Base-by-base conservation (phyloP, 2,797 vertebrate genomes). In the Pseudomugil gertrudae region DNA sequence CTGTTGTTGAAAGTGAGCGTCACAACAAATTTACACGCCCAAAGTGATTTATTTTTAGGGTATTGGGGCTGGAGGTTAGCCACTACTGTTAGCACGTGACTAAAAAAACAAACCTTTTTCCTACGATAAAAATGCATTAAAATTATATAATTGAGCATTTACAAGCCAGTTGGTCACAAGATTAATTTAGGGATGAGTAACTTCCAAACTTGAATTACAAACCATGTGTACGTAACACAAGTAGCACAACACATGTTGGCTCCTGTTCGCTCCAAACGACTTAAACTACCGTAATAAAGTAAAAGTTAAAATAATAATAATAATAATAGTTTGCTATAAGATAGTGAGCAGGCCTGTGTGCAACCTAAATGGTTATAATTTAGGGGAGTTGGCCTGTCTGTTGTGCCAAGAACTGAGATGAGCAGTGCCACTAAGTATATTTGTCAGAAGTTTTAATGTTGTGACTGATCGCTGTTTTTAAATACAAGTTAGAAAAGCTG, bases 61-160 rank as follows among this genome's bases (percentile, higher is more conserved):
- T 29, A 21, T 11, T 5, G 33, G 3, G 50, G 57, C 21, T 57
- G 35, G 8, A 35, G 5, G 27, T 58, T 63, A 76, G 72, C 45
- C 2, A 13, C 19, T 62, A 60, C 45, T 48, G 10, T 61, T 63
- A 50, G 54, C 63, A 50, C 24, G n/a, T 5, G 26, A 23, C n/a
- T 15, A 1, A 2, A 5, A 47, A 10, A 7, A 47, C 21, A 9
- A 23, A 0, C 45, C 3, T 23, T 21, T 21, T n/a, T n/a, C 6
- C n/a, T 9, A 17, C 15, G 15, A 40, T 10, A 40, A 21, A 45
- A 45, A 7, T 9, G 43, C 8, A 10, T 2, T 9, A 23, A 2
- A 43, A 8, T 21, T 47, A 23, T 21, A 10, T 45, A 2, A 21
- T 8, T 9, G 5, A 45, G 8, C 8, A 23, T 23, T 47, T 19